Conservation (phyloP, 23 tunicate species). For the Halocynthia aurantium region DNA sequence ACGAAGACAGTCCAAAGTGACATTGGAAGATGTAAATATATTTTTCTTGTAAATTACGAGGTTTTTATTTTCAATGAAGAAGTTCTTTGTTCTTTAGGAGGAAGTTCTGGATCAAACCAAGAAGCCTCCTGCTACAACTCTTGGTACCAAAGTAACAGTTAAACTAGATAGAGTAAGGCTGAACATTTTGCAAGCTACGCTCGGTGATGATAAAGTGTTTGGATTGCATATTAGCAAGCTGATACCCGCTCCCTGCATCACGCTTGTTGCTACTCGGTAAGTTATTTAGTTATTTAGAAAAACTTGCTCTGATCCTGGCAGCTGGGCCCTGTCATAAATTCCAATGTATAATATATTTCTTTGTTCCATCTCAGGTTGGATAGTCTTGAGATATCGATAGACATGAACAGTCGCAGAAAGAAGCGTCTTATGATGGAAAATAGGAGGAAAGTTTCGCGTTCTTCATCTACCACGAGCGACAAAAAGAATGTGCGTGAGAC, state of each 20-base stretch:
- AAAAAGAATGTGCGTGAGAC: neutral
- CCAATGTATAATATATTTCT: neutral
- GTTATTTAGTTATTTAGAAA: neutral
- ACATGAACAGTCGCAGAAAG: constrained; percentile 57
- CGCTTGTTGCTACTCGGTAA: constrained; percentile 52
- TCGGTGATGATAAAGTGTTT: constrained; percentile 77
- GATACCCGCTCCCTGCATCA: constrained; percentile 44
- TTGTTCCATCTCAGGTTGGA: constrained; percentile 29
- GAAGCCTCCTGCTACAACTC: constrained; percentile 19
- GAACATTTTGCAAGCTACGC: constrained; percentile 71
- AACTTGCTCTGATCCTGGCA: no score
- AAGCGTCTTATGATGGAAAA: constrained; percentile 31
- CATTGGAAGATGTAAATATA: no score
- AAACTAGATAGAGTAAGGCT: constrained; percentile 53
- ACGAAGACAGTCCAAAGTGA: no score
- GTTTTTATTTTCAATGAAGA: no score
- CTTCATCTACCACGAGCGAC: constrained; percentile 7
- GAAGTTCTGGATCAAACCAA: no score
- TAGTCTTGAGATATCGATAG: constrained; percentile 28
- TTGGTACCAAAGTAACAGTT: constrained; percentile 26
- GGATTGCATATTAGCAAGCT: constrained; percentile 35
- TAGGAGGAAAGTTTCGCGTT: constrained; percentile 12
- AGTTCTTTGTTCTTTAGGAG: no score
- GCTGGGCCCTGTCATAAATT: no score
- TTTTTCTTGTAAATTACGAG: no score